These are phyloP conservation scores for Parochlus steinenii DNA, from an alignment of 2,888 invertebrate genomes.

Conservation along the genomic window DNA sequence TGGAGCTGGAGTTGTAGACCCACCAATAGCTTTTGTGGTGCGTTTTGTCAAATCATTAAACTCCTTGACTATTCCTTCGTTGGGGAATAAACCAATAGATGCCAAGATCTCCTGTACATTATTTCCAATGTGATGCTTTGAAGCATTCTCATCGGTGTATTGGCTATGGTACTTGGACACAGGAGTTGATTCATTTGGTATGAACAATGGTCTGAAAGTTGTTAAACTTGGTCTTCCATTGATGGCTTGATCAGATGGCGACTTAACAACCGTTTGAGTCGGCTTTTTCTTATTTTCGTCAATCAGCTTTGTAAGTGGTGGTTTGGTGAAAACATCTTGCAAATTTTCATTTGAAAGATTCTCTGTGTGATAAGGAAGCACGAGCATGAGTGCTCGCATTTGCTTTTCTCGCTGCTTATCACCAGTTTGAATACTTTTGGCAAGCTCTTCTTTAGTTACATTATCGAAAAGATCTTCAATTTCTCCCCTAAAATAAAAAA, in stretches of 20 bases:
- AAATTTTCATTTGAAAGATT: constrained; percentile 26
- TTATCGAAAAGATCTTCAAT: constrained; percentile 31
- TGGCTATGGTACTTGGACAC: constrained; percentile 25
- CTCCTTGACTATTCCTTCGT: background rate
- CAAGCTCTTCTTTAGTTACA: constrained; percentile 29
- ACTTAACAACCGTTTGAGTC: constrained; percentile 2
- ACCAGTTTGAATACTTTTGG: constrained; percentile 26
- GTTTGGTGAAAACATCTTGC: constrained; percentile 28
- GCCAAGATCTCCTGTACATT: constrained; percentile 29
- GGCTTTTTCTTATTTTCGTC: constrained; percentile 13
- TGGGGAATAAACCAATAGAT: constrained; percentile 28
- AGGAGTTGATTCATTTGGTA: background rate
- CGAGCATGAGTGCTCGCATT: constrained; percentile 29
- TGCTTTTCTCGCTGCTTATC: constrained; percentile 27
- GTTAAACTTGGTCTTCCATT: background rate
- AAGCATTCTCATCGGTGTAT: constrained; percentile 26
- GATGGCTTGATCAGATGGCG: constrained; percentile 17
- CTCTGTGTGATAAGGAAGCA: constrained; percentile 28
- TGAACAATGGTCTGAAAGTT: background rate
- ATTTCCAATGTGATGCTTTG: constrained; percentile 21
- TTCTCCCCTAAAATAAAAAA: constrained; percentile 21
- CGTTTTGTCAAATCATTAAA: background rate
- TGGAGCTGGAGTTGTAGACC: constrained; percentile 16
- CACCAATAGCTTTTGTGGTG: background rate
- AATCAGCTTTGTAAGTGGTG: constrained; percentile 27